Percentiles rank a stretch among this genome's conserved stretches.
These are phyloP conservation scores for Paralichthys olivaceus DNA, from an alignment of 2,113 vertebrate species.

Conservation along the genomic window DNA sequence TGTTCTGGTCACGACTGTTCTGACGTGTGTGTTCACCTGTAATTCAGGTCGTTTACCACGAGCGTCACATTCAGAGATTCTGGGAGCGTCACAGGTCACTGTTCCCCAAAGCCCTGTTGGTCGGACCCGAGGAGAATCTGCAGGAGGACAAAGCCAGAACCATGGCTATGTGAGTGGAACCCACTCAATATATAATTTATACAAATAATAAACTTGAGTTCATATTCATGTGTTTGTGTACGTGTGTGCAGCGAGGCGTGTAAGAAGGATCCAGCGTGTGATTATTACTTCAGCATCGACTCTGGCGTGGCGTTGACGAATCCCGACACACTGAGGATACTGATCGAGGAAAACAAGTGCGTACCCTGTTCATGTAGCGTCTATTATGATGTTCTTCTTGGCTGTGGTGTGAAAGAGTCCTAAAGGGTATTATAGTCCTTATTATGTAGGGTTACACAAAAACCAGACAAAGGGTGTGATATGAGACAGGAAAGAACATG, in stretches of 20 bases:
- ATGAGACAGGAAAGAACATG: no score
- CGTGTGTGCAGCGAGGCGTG: conserved; percentile 50
- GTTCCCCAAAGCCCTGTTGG: conserved; percentile 58
- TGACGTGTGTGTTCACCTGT: background rate
- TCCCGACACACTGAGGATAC: conserved; percentile 57
- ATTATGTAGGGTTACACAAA: no score
- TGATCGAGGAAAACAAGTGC: conserved; percentile 74
- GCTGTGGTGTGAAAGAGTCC: background rate
- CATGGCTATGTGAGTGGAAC: conserved; percentile 71
- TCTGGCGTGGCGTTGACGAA: conserved; percentile 70
- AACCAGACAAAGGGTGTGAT: no score
- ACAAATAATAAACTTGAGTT: no score
- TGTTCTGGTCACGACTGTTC: background rate
- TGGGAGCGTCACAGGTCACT: conserved; percentile 53
- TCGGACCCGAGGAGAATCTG: conserved; percentile 73
- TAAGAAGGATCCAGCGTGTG: conserved; percentile 61
- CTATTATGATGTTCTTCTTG: background rate
- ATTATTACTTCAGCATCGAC: conserved; percentile 77
- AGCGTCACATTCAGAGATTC: conserved; percentile 71
- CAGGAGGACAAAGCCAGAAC: conserved; percentile 59
- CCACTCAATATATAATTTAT: background rate
- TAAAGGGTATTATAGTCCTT: no score
- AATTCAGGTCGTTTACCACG: conserved; percentile 71
- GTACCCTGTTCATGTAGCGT: background rate
- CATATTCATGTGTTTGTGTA: background rate